phyloP scores from a whole-genome alignment of 2,113 vertebrate genomes.

The Clarias batrachus region DNA sequence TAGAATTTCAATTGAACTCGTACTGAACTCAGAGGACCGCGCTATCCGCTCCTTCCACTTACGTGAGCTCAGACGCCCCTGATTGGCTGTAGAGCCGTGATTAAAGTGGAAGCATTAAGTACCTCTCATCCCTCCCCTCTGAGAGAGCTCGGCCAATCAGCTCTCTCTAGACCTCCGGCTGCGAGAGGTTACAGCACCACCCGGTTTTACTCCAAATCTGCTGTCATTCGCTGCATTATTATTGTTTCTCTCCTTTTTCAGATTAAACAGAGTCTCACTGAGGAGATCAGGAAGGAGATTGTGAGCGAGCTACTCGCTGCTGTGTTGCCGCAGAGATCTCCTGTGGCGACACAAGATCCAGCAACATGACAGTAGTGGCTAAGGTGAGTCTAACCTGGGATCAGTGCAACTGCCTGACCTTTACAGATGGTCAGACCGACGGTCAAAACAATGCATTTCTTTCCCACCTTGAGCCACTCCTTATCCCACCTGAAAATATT shows the following conservation, averaged over 20 bases:
- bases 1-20: neutral
- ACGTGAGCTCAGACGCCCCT: no score
- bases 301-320: constrained; percentile 86
- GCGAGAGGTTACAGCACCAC: no score
- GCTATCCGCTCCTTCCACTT: no score
- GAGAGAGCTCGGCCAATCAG: no score
- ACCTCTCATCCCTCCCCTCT: no score
- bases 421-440: no score
- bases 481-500: neutral
- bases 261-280: constrained; percentile 89
- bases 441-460: no score
- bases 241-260: constrained; percentile 59
- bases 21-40: no score
- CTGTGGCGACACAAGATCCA: constrained; percentile 50
- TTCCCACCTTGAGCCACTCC: neutral
- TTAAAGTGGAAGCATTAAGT: no score
- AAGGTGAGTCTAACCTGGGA: neutral
- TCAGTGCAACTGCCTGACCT: neutral
- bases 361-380: constrained; percentile 25
- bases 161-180: no score
- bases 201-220: neutral
- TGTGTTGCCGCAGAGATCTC: constrained; percentile 73
- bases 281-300: constrained; percentile 90
- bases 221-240: constrained; percentile 20
- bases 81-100: no score